Percentiles rank a stretch among this genome's conserved stretches.
Evolutionary conservation across 2,888 invertebrate species (phyloP).

Genomic region (Sinopyrophorus schimmeli): DNA sequence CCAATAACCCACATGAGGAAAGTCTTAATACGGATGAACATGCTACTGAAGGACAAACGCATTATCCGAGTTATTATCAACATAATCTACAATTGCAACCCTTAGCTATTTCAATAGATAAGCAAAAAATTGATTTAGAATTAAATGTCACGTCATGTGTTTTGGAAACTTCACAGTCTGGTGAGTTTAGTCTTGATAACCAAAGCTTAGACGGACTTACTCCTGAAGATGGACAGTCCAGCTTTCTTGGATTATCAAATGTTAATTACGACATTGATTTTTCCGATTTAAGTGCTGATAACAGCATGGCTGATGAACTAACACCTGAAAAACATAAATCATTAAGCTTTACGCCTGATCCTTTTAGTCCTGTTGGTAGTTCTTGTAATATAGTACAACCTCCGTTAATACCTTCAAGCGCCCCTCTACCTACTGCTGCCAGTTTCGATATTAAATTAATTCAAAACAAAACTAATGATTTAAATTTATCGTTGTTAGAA

Average conservation of each 20-base stretch:
- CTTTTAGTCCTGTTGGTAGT: conserved; percentile 61
- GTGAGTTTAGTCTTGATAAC: conserved; percentile 64
- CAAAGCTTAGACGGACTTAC: conserved; percentile 64
- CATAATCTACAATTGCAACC: conserved; percentile 48
- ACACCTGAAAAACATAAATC: conserved; percentile 50
- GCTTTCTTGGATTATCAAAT: conserved; percentile 66
- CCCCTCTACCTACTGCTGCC: conserved; percentile 3
- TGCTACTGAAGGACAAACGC: conserved; percentile 20
- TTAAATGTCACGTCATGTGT: conserved; percentile 52
- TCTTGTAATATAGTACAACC: conserved; percentile 47
- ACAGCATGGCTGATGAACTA: conserved; percentile 65
- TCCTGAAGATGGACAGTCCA: conserved; percentile 63
- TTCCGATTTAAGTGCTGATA: conserved; percentile 74
- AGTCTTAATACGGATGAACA: not conserved
- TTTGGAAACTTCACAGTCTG: conserved; percentile 52
- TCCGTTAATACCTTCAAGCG: conserved; percentile 47
- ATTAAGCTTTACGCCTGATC: conserved; percentile 54
- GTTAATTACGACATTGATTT: conserved; percentile 78
- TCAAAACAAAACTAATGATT: conserved; percentile 14
- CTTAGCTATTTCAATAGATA: conserved; percentile 37
- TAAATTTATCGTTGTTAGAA: conserved; percentile 17
- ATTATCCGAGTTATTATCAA: conserved; percentile 43
- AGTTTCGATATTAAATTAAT: not conserved
- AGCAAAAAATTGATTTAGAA: conserved; percentile 44
- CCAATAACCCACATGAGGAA: not conserved